Conservation (phyloP, 1,140 invertebrate species). For the Coenobita brevimanus region DNA sequence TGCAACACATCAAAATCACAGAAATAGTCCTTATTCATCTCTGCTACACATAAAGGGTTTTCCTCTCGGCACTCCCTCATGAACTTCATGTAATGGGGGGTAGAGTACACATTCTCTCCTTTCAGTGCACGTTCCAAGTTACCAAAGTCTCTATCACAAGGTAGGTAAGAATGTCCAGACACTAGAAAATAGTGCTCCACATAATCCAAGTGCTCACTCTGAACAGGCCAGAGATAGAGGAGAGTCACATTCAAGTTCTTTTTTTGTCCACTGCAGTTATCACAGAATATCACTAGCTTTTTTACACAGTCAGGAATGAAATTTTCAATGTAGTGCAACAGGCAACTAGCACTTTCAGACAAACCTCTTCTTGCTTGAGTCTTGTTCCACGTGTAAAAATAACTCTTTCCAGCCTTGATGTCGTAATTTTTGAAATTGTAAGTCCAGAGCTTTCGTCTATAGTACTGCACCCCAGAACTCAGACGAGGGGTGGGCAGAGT, state of each 20-base stretch:
- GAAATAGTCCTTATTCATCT: background rate
- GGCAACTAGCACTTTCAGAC: background rate
- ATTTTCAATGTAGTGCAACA: background rate
- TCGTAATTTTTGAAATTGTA: background rate
- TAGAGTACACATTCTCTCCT: background rate
- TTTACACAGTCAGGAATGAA: background rate
- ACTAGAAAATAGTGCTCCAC: constrained; percentile 16
- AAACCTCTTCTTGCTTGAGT: background rate
- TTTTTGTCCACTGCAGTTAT: constrained; percentile 14
- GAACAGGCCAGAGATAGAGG: background rate
- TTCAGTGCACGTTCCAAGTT: background rate
- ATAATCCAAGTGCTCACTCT: background rate
- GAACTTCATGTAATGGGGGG: background rate
- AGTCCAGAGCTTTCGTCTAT: background rate
- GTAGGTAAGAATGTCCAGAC: constrained; percentile 10
- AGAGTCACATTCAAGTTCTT: constrained; percentile 21
- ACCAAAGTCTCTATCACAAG: constrained; percentile 22
- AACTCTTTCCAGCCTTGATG: background rate
- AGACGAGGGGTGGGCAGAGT: background rate
- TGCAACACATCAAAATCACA: background rate
- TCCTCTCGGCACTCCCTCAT: background rate
- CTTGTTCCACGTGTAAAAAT: background rate
- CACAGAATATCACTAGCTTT: background rate
- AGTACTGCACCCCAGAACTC: background rate
- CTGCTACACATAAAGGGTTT: background rate